Percentiles rank a stretch among this genome's conserved stretches.
Conservation (phyloP, 2,888 invertebrate genomes). For the Suillia variegata region DNA sequence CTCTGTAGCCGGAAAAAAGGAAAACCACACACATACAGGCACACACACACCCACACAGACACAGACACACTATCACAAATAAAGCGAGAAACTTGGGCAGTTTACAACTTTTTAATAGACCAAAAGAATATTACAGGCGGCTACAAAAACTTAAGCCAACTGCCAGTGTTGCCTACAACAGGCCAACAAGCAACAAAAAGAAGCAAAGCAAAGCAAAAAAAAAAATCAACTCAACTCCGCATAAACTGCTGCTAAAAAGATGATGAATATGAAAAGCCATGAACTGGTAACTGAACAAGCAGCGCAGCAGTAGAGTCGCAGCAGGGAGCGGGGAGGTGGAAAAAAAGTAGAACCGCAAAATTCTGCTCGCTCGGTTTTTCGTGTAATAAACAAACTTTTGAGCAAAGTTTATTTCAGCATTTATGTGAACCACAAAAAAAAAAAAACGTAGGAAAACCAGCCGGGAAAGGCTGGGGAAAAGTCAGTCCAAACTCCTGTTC, state of each 20-base stretch:
- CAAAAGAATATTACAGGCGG: conserved; percentile 38
- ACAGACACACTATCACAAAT: conserved; percentile 40
- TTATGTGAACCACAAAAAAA: conserved; percentile 29
- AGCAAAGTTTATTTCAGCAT: conserved; percentile 52
- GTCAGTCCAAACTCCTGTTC: conserved; percentile 4
- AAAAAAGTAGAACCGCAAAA: conserved; percentile 1
- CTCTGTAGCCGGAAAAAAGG: conserved; percentile 7
- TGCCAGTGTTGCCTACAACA: conserved; percentile 11
- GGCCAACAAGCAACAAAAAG: conserved; percentile 13
- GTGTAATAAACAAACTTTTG: conserved; percentile 54
- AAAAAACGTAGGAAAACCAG: background rate
- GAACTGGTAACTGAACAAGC: too few relatives aligned
- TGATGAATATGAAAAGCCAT: conserved; percentile 46
- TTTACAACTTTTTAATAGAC: conserved; percentile 59
- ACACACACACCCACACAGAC: too few relatives aligned
- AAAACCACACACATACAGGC: conserved; percentile 4
- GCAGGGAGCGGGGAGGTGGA: too few relatives aligned
- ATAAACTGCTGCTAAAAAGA: conserved; percentile 51
- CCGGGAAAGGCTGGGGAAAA: conserved; percentile 10
- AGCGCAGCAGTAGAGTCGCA: too few relatives aligned
- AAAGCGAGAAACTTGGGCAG: conserved; percentile 45
- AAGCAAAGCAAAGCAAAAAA: conserved; percentile 34
- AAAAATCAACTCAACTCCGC: too few relatives aligned
- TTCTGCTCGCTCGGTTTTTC: conserved; percentile 37
- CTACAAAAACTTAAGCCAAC: conserved; percentile 25